A percentile compares a stretch with the other conserved stretches of the same genome.
Evolutionary conservation across 2,797 vertebrate species (phyloP).

Genomic region (Adrianichthys oophorus): DNA sequence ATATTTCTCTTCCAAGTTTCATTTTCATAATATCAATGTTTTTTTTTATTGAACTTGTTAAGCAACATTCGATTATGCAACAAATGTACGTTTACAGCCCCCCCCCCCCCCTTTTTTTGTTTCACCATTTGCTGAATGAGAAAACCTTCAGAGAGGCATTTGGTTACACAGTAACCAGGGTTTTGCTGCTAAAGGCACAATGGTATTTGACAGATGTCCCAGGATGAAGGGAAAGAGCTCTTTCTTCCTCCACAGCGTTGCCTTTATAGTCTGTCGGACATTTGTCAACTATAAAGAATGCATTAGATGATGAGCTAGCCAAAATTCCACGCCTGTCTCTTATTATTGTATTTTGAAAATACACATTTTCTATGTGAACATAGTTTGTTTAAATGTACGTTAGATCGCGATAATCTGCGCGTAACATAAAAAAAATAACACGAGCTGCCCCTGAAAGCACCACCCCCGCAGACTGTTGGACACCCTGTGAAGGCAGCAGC

Average conservation of each 20-base stretch:
- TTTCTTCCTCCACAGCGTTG: constrained; percentile 30
- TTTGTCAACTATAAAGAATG: background rate
- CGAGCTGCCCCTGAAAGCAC: constrained; percentile 50
- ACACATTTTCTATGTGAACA: background rate
- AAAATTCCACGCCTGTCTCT: too few relatives aligned
- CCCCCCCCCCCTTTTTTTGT: constrained; percentile 5
- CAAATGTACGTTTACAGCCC: background rate
- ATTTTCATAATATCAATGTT: too few relatives aligned
- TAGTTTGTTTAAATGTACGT: background rate
- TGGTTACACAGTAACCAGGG: constrained; percentile 57
- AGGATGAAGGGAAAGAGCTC: constrained; percentile 12
- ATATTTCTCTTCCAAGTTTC: too few relatives aligned
- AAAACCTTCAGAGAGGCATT: constrained; percentile 23
- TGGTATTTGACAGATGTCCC: constrained; percentile 35
- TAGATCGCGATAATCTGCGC: background rate
- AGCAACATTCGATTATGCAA: too few relatives aligned
- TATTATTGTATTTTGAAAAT: background rate
- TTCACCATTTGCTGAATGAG: constrained; percentile 18
- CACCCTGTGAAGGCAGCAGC: constrained; percentile 51
- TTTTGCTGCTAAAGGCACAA: constrained; percentile 11
- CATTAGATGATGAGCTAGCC: background rate
- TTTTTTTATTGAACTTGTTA: too few relatives aligned
- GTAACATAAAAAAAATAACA: constrained; percentile 2
- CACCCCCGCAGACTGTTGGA: constrained; percentile 29
- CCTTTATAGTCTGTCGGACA: constrained; percentile 27